Percentiles rank a stretch among this genome's conserved stretches.
Evolutionary conservation across 2,888 invertebrate genomes (phyloP).

Genomic region (Rhamnusium bicolor): DNA sequence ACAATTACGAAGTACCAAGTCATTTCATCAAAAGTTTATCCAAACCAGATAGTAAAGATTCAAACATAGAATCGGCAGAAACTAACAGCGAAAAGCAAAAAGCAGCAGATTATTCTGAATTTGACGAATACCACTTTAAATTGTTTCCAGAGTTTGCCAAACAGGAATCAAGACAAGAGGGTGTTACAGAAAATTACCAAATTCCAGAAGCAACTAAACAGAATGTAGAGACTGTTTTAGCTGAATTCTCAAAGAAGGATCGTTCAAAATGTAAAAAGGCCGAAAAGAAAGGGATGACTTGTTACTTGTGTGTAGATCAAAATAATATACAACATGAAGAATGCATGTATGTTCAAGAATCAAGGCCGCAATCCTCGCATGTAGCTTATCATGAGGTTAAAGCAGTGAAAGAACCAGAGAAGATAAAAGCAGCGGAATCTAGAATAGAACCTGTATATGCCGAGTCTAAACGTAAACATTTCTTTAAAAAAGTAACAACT

Average conservation of each 20-base stretch:
- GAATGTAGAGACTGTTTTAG: conserved; percentile 80
- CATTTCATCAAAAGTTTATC: conserved; percentile 60
- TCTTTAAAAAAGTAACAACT: conserved; percentile 50
- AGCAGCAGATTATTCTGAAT: conserved; percentile 71
- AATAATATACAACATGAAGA: conserved; percentile 83
- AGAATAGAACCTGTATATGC: conserved; percentile 40
- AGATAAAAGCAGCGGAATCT: conserved; percentile 47
- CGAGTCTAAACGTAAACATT: conserved; percentile 49
- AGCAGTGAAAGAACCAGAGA: conserved; percentile 68
- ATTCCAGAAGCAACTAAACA: conserved; percentile 75
- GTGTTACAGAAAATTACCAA: conserved; percentile 44
- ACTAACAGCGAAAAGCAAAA: conserved; percentile 61
- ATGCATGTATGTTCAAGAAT: conserved; percentile 84
- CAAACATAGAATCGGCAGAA: conserved; percentile 15
- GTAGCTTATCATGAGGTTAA: conserved; percentile 80
- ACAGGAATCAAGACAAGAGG: conserved; percentile 66
- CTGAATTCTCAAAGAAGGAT: conserved; percentile 83
- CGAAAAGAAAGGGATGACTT: conserved; percentile 83
- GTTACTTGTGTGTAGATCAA: conserved; percentile 81
- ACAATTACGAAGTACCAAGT: conserved; percentile 60
- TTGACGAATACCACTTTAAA: conserved; percentile 71
- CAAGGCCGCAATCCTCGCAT: conserved; percentile 78
- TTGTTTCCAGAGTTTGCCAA: conserved; percentile 69
- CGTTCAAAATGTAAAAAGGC: conserved; percentile 82
- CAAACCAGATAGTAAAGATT: not conserved